Evolutionary conservation across 2,113 vertebrate species (phyloP).

Genomic region (Xyliphius kryptos): DNA sequence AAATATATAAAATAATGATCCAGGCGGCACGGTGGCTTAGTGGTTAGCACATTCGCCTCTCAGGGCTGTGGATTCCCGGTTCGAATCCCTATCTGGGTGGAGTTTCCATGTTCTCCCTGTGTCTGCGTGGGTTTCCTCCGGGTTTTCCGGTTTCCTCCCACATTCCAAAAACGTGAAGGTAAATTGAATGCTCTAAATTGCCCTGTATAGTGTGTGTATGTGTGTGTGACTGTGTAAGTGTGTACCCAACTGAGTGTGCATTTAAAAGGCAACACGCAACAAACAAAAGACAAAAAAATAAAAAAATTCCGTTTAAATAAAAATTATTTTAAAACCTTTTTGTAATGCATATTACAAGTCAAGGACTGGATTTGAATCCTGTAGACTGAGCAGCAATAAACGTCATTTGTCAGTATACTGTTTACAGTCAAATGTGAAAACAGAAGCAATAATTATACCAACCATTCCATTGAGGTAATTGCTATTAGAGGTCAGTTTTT

Average conservation of each 20-base stretch:
- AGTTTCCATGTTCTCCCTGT: too few relatives aligned
- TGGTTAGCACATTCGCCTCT: too few relatives aligned
- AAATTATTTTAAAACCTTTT: background rate
- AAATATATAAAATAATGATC: too few relatives aligned
- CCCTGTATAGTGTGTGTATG: too few relatives aligned
- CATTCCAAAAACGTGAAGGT: too few relatives aligned
- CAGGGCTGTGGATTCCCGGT: too few relatives aligned
- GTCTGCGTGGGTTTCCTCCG: too few relatives aligned
- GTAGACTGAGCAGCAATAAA: background rate
- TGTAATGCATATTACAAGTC: conserved; percentile 1
- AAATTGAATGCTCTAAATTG: too few relatives aligned
- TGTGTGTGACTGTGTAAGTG: background rate
- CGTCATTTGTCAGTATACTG: background rate
- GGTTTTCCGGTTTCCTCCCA: too few relatives aligned
- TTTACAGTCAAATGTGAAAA: conserved; percentile 1
- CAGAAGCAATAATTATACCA: background rate
- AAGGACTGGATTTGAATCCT: conserved; percentile 3
- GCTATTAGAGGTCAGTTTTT: too few relatives aligned
- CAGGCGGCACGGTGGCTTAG: too few relatives aligned
- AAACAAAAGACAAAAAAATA: conserved; percentile 11
- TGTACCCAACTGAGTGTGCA: conserved; percentile 1
- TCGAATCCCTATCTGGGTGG: too few relatives aligned
- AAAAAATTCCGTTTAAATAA: conserved; percentile 18
- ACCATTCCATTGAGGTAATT: background rate
- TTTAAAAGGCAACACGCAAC: background rate